Percentiles rank a stretch among this genome's conserved stretches.
Conservation (phyloP, 2,888 invertebrate genomes). For the Perizoma affinitatum region DNA sequence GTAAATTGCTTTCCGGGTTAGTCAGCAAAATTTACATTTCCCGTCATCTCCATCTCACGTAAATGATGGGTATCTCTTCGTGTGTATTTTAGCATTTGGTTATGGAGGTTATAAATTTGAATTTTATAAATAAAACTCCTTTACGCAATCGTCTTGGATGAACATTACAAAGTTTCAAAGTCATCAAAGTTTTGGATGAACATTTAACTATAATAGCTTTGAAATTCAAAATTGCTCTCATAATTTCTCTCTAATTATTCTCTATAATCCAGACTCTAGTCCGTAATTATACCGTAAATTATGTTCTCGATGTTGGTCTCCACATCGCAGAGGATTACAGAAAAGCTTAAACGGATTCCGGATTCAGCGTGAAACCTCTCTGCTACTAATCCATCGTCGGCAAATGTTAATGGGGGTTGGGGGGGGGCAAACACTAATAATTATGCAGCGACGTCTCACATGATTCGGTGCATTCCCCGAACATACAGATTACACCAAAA, state of each 20-base stretch:
- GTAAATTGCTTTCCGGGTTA: constrained; percentile 63
- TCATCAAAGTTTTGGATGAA: constrained; percentile 9
- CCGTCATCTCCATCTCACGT: constrained; percentile 32
- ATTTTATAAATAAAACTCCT: constrained; percentile 19
- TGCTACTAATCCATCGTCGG: constrained; percentile 43
- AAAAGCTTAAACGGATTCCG: constrained; percentile 46
- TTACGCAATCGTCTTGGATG: constrained; percentile 3
- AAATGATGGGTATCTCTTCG: constrained; percentile 26
- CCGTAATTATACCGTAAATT: constrained; percentile 44
- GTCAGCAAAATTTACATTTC: constrained; percentile 60
- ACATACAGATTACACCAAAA: constrained; percentile 44
- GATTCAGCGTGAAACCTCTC: constrained; percentile 43
- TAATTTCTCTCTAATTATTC: constrained; percentile 24
- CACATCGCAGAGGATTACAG: constrained; percentile 40
- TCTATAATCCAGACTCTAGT: constrained; percentile 17
- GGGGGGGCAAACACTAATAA: constrained; percentile 59
- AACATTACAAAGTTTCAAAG: constrained; percentile 17
- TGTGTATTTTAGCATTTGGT: constrained; percentile 29
- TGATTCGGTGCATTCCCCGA: constrained; percentile 41
- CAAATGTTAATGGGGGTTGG: constrained; percentile 62
- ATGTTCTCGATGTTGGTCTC: constrained; percentile 41
- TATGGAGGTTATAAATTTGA: constrained; percentile 24
- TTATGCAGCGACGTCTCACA: constrained; percentile 50
- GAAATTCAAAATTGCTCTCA: constrained; percentile 15
- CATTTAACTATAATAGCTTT: constrained; percentile 12